These are phyloP conservation scores for Hippopotamus amphibius DNA, from an alignment of 2,113 vertebrate genomes.

Conservation along the genomic window DNA sequence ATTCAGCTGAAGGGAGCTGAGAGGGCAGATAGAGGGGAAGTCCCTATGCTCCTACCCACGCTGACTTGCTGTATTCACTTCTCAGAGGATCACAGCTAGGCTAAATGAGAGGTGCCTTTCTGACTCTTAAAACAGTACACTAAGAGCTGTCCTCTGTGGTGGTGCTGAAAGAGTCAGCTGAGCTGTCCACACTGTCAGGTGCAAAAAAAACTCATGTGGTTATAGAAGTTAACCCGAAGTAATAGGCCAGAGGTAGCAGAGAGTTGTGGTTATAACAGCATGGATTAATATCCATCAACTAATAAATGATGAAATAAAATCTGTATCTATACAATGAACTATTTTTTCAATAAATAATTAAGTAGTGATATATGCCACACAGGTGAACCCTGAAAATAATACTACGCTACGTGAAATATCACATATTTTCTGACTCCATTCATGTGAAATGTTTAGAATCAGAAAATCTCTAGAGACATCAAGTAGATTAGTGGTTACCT, in stretches of 20 bases:
- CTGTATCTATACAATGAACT: neutral
- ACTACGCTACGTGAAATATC: neutral
- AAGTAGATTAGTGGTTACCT: neutral
- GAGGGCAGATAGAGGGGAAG: neutral
- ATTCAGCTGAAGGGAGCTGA: neutral
- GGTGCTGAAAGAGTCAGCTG: neutral
- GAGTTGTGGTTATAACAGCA: neutral
- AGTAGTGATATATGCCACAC: fast-evolving
- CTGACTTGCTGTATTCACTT: neutral
- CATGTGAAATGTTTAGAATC: neutral
- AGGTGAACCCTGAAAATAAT: neutral
- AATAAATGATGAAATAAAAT: neutral
- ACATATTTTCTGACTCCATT: neutral
- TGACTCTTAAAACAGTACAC: neutral
- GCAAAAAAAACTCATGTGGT: neutral
- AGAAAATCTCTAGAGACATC: neutral
- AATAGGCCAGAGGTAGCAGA: neutral
- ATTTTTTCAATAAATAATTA: neutral
- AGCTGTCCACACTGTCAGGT: neutral
- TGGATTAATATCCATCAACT: neutral
- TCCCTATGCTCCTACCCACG: neutral
- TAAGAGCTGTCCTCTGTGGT: neutral
- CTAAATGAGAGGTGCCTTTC: neutral
- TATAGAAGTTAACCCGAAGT: no score
- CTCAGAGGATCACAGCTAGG: neutral